Evolutionary conservation across 1,140 invertebrate species (phyloP).

Genomic region (Ips typographus): DNA sequence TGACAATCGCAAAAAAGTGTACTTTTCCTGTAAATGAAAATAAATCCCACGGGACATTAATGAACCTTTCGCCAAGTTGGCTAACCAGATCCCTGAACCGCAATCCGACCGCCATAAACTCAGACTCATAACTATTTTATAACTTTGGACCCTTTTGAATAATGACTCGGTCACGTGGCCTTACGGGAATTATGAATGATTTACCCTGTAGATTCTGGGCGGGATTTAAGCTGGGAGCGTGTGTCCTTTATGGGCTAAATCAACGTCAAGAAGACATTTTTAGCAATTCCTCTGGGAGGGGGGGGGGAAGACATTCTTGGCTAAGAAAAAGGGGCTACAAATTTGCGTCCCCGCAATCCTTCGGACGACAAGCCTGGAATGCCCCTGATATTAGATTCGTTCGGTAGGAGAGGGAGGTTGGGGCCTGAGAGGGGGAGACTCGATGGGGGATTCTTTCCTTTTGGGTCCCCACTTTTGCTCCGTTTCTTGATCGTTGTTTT

Average conservation of each 20-base stretch:
- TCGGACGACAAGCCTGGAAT: neutral
- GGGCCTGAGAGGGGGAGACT: too few species aligned
- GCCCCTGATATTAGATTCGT: neutral
- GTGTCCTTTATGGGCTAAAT: too few species aligned
- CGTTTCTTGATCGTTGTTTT: neutral
- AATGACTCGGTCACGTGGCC: slow-evolving; percentile 3
- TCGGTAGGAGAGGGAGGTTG: neutral
- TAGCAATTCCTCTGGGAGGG: too few species aligned
- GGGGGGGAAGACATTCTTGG: neutral
- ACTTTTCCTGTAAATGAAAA: too few species aligned
- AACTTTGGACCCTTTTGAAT: neutral
- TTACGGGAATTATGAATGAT: neutral
- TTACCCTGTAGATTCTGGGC: neutral
- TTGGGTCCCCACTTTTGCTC: slow-evolving; percentile 1
- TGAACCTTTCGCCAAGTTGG: too few species aligned
- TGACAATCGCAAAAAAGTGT: neutral
- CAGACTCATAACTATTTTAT: slow-evolving; percentile 1
- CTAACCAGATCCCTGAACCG: neutral
- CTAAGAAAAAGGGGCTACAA: slow-evolving; percentile 3
- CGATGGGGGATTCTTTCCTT: neutral
- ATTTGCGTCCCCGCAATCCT: slow-evolving; percentile 1
- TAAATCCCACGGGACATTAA: too few species aligned
- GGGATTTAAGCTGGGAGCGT: neutral
- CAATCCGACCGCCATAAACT: neutral
- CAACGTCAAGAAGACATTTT: too few species aligned